Evolutionary conservation across 2,888 invertebrate species (phyloP).

Genomic region (Mimas tiliae): DNA sequence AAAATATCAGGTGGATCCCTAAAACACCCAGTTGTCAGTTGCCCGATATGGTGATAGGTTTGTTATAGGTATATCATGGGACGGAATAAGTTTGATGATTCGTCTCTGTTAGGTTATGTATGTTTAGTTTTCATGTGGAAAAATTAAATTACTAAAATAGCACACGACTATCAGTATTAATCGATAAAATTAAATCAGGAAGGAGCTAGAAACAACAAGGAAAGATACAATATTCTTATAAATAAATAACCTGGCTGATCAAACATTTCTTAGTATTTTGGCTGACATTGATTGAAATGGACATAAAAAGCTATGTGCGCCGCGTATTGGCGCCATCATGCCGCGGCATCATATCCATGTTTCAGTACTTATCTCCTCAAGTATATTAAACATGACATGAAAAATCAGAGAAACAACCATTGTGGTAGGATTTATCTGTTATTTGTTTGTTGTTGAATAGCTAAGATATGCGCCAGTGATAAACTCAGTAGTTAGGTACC

Average conservation of each 20-base stretch:
- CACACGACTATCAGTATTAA: too few species aligned
- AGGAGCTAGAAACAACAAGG: too few species aligned
- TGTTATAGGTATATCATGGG: too few species aligned
- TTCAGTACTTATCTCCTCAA: conserved; percentile 8
- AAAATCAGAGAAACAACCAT: not conserved
- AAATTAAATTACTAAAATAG: too few species aligned
- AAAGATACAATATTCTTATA: not conserved
- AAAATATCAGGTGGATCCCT: too few species aligned
- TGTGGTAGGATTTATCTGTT: conserved; percentile 1
- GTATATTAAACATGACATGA: not conserved
- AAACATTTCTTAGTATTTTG: not conserved
- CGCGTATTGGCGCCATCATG: not conserved
- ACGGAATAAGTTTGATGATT: too few species aligned
- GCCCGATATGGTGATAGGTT: too few species aligned
- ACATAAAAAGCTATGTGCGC: conserved; percentile 1
- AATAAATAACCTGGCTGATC: not conserved
- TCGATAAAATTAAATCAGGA: too few species aligned
- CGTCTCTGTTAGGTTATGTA: too few species aligned
- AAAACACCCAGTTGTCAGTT: too few species aligned
- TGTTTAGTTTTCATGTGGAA: too few species aligned
- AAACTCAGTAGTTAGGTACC: not conserved
- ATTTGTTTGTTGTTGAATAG: not conserved
- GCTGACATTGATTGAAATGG: conserved; percentile 3
- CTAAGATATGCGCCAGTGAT: not conserved
- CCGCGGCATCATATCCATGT: not conserved